Percentiles rank a stretch among this genome's conserved stretches.
Evolutionary conservation across 2,888 invertebrate genomes (phyloP).

Genomic region (Troglohyphantes excavatus): DNA sequence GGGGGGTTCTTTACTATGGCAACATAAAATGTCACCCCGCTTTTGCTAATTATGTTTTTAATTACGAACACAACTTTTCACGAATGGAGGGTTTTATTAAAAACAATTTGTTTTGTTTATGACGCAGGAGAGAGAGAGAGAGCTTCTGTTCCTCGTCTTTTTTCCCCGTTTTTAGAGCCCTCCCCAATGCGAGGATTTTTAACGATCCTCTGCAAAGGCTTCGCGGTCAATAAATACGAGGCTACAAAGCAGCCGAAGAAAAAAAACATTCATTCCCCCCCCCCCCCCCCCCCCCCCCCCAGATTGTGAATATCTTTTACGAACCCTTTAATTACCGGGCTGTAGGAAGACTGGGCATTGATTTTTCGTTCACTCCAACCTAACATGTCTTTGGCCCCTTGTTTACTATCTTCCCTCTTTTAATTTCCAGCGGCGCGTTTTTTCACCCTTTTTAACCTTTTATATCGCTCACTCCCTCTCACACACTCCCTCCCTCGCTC

Average conservation of each 20-base stretch:
- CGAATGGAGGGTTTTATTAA: slow-evolving; percentile 42
- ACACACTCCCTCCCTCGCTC: background rate
- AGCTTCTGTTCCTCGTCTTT: slow-evolving; percentile 29
- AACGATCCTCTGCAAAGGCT: slow-evolving; percentile 39
- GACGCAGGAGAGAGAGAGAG: slow-evolving; percentile 14
- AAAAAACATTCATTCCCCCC: slow-evolving; percentile 37
- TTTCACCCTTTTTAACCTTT: slow-evolving; percentile 74
- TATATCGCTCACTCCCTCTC: slow-evolving; percentile 45
- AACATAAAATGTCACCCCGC: slow-evolving; percentile 25
- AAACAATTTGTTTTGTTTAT: slow-evolving; percentile 59
- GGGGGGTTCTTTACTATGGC: background rate
- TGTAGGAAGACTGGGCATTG: slow-evolving; percentile 48
- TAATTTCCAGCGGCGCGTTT: slow-evolving; percentile 73
- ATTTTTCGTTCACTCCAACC: slow-evolving; percentile 72
- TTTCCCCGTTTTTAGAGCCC: slow-evolving; percentile 55
- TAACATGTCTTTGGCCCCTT: slow-evolving; percentile 61
- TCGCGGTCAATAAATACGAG: slow-evolving; percentile 55
- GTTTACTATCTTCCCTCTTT: slow-evolving; percentile 78
- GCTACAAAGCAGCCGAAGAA: slow-evolving; percentile 6
- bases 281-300: slow-evolving; percentile 18
- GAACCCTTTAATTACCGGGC: slow-evolving; percentile 73
- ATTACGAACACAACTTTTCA: slow-evolving; percentile 66
- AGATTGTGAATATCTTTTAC: slow-evolving; percentile 70
- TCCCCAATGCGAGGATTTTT: slow-evolving; percentile 15
- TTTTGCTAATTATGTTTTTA: slow-evolving; percentile 76